Evolutionary conservation across 2,888 invertebrate genomes (phyloP), one percentile per base, ranked within the genome.

Genomic region (Gastracanthus pulcherrimus): DNA sequence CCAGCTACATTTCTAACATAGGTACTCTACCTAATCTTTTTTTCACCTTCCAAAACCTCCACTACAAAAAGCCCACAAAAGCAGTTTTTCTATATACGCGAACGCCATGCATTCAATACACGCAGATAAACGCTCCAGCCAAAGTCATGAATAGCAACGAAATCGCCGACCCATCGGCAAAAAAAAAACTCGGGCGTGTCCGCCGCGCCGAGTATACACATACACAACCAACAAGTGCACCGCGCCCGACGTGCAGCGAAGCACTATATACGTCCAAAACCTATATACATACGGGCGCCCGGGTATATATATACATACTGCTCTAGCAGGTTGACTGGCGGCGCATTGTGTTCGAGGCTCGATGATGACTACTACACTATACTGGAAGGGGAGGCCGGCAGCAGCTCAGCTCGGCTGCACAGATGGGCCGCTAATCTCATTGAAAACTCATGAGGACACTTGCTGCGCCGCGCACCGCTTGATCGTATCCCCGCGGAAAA

Each of bases 401-500:
- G 31, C 19, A 9, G 31, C 16, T 6, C 41, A 0, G 31, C 11
- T 34, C 11, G n/a, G n/a, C 86, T 86, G 91, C 90, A 91, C 91
- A 91, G 91, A 91, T 91, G 91, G 90, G 89, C 89, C 88, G 90
- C 89, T 91, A 91, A 91, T 91, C 91, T 91, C 91, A 91, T 91
- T 91, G 90, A 91, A 91, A 91, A 91, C 91, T 91, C 90, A 90
- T 90, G 91, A 91, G 91, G 89, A 91, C 91, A 90, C 89, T 90
- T 86, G 86, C 86, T 58, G 81, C 48, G 79, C 71, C 70, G n/a
- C n/a, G 36, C 45, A 36, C n/a, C n/a, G 29, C 36, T n/a, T 34
- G 62, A 62, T 62, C 62, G 62, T 74, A 64, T 45, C 23, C 45
- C 45, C 51, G n/a, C n/a, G 48, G 72, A 66, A 64, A 66, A 60